Percentiles rank a stretch among this genome's conserved stretches.
Conservation (phyloP, 2,888 invertebrate genomes). For the Eugnorisma glareosa region DNA sequence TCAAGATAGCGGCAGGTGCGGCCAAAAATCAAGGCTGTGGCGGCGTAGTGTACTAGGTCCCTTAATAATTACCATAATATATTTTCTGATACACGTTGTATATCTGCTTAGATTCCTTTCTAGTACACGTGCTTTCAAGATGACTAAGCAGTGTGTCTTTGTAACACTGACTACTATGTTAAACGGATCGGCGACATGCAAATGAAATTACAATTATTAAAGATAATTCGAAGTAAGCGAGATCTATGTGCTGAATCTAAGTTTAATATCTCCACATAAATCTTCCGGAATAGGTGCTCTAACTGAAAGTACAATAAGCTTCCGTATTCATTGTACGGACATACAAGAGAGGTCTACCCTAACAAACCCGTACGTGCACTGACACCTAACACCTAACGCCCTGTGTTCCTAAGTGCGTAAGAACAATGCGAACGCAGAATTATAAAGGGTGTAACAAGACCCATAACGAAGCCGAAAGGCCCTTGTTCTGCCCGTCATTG, state of each 20-base stretch:
- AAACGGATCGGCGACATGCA: not conserved
- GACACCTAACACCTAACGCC: not conserved
- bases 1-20: no score
- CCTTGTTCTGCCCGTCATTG: no score
- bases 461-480: no score
- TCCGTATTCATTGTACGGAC: not conserved
- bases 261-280: no score
- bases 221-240: not conserved
- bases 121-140: constrained; percentile 1
- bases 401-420: not conserved
- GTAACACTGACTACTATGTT: not conserved
- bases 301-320: not conserved
- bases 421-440: no score
- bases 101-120: constrained; percentile 14
- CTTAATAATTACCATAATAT: no score
- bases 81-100: no score
- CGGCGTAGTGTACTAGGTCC: no score
- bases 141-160: not conserved
- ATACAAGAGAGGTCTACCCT: not conserved
- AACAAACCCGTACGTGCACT: not conserved
- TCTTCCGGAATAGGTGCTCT: not conserved
- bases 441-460: no score
- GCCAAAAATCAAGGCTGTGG: no score
- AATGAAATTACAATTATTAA: not conserved
- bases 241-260: not conserved